These are phyloP conservation scores for Emmelina monodactyla DNA, from an alignment of 2,888 invertebrate genomes.

Conservation along the genomic window DNA sequence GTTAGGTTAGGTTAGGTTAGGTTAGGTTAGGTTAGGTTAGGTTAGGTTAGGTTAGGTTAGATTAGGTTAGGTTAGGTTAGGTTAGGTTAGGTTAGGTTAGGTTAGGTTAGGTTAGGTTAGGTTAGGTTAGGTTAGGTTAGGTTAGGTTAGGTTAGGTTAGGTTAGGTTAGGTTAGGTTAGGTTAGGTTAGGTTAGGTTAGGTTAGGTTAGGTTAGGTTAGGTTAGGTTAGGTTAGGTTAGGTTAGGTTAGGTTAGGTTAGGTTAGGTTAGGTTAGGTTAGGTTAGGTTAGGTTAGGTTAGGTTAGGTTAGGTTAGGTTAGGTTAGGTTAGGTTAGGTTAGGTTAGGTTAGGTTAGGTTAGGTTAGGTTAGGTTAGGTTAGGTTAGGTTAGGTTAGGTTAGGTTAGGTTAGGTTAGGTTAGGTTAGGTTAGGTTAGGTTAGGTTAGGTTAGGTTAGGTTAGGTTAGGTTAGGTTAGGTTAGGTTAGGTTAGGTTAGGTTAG, in stretches of 20 bases:
- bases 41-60: constrained; percentile 11
- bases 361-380: background rate
- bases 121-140: constrained; percentile 15
- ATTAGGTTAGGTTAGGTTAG: constrained; percentile 12
- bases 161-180: constrained; percentile 15
- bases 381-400: constrained; percentile 10
- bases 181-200: constrained; percentile 19
- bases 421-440: constrained; percentile 10
- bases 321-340: constrained; percentile 16
- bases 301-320: constrained; percentile 19
- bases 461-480: constrained; percentile 5
- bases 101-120: constrained; percentile 12
- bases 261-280: constrained; percentile 18
- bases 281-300: constrained; percentile 18
- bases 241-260: constrained; percentile 16
- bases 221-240: constrained; percentile 14
- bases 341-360: constrained; percentile 11
- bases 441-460: background rate
- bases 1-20: constrained; percentile 15
- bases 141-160: constrained; percentile 12
- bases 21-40: constrained; percentile 14
- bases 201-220: constrained; percentile 18
- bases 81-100: constrained; percentile 14
- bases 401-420: constrained; percentile 13
- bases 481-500: constrained; percentile 13